Evolutionary conservation across 2,797 vertebrate genomes (phyloP).

Genomic region (Rousettus madagascariensis): DNA sequence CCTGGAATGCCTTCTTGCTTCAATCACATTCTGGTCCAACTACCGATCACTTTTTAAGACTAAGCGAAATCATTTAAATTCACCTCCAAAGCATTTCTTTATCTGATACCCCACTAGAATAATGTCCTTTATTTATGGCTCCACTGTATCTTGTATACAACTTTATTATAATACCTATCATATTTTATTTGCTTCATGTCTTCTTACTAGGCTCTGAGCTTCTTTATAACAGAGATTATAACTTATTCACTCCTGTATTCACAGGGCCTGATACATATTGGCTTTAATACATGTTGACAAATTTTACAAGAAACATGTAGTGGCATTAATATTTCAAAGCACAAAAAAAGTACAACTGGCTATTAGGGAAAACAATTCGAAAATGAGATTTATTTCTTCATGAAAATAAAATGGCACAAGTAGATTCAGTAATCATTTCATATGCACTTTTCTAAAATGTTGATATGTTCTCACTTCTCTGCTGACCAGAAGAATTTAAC

Average conservation of each 20-base stretch:
- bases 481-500: slow-evolving; percentile 17
- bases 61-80: background rate
- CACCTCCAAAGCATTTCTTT: background rate
- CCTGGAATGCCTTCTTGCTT: background rate
- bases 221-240: slow-evolving; percentile 23
- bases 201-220: background rate
- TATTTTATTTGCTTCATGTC: slow-evolving; percentile 6
- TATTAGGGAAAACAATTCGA: background rate
- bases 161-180: background rate
- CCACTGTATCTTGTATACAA: background rate
- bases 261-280: background rate
- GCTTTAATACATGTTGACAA: background rate
- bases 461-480: slow-evolving; percentile 4
- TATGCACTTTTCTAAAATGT: slow-evolving; percentile 21
- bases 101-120: background rate
- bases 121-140: background rate
- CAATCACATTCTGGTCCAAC: background rate
- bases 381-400: slow-evolving; percentile 35
- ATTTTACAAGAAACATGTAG: slow-evolving; percentile 2
- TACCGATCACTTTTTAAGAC: slow-evolving; percentile 14
- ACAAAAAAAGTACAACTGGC: background rate
- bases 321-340: slow-evolving; percentile 11
- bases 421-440: slow-evolving; percentile 17
- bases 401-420: slow-evolving; percentile 39
- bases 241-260: slow-evolving; percentile 2